Conservation (phyloP, 64 coral and sea anemone species). For the Acropora tenuis region DNA sequence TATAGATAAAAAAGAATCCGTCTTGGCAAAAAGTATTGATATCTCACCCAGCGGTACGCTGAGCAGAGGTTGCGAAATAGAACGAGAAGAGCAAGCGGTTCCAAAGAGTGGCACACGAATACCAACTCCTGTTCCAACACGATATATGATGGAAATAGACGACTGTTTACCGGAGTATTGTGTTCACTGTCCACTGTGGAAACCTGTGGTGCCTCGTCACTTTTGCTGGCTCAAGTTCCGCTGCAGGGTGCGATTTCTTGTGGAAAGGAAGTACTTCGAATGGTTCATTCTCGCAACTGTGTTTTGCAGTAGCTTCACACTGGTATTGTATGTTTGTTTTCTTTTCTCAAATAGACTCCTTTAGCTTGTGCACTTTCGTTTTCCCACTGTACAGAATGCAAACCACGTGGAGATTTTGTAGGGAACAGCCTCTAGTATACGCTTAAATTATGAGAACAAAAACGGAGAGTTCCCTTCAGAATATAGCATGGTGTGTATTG, state of each 20-base stretch:
- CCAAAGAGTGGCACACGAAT: neutral
- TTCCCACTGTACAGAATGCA: too few species aligned
- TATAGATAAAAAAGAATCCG: neutral
- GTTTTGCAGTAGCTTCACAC: conserved; percentile 74
- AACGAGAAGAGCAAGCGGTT: neutral
- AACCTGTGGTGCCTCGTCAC: conserved; percentile 5
- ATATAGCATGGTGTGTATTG: too few species aligned
- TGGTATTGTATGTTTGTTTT: conserved; percentile 52
- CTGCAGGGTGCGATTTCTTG: conserved; percentile 71
- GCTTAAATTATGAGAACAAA: too few species aligned
- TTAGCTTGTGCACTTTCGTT: too few species aligned
- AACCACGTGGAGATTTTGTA: too few species aligned
- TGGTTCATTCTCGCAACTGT: conserved; percentile 90
- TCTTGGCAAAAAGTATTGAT: neutral
- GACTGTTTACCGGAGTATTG: conserved; percentile 39
- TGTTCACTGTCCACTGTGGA: conserved; percentile 33
- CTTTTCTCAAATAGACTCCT: too few species aligned
- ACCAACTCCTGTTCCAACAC: neutral
- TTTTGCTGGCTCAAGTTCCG: conserved; percentile 86
- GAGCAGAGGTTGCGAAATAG: neutral
- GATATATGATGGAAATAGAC: conserved; percentile 45
- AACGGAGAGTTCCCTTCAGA: too few species aligned
- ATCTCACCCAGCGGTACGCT: neutral
- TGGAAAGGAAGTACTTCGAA: conserved; percentile 87
- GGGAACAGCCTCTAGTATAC: too few species aligned